Evolutionary conservation across 2,797 vertebrate species (phyloP).

Genomic region (Gymnoscopelus microlampas): DNA sequence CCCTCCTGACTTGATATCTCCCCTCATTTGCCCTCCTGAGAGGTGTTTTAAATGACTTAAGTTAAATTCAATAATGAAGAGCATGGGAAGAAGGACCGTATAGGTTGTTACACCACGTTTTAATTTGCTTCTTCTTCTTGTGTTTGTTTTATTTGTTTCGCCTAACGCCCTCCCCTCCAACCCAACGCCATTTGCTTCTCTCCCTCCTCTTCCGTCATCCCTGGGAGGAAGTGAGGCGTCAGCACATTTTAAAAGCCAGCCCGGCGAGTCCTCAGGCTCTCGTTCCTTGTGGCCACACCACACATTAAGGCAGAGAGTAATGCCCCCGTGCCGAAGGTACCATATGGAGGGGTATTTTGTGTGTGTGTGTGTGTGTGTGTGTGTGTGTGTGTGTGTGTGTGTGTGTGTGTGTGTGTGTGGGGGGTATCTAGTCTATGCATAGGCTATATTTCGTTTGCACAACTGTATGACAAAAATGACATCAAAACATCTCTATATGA

Average conservation of each 20-base stretch:
- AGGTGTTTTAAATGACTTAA: constrained; percentile 51
- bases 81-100: constrained; percentile 27
- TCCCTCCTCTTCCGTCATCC: constrained; percentile 34
- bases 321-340: constrained; percentile 68
- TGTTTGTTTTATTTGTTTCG: constrained; percentile 30
- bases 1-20: neutral
- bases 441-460: too few relatives aligned
- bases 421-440: too few relatives aligned
- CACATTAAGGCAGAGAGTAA: constrained; percentile 55
- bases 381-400: too few relatives aligned
- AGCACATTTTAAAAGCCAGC: constrained; percentile 65
- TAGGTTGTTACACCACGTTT: constrained; percentile 34
- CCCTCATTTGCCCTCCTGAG: constrained; percentile 21
- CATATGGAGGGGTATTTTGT: constrained; percentile 63
- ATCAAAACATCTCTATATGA: too few relatives aligned
- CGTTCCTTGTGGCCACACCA: constrained; percentile 10
- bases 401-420: too few relatives aligned
- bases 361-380: too few relatives aligned
- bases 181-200: constrained; percentile 38
- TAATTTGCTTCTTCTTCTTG: too few relatives aligned
- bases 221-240: constrained; percentile 54
- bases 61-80: constrained; percentile 58
- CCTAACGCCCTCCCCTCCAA: constrained; percentile 34
- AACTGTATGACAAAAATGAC: too few relatives aligned
- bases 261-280: constrained; percentile 40